These are phyloP conservation scores for Drosophila basisetae DNA, from an alignment of 2,888 invertebrate genomes.

Conservation along the genomic window DNA sequence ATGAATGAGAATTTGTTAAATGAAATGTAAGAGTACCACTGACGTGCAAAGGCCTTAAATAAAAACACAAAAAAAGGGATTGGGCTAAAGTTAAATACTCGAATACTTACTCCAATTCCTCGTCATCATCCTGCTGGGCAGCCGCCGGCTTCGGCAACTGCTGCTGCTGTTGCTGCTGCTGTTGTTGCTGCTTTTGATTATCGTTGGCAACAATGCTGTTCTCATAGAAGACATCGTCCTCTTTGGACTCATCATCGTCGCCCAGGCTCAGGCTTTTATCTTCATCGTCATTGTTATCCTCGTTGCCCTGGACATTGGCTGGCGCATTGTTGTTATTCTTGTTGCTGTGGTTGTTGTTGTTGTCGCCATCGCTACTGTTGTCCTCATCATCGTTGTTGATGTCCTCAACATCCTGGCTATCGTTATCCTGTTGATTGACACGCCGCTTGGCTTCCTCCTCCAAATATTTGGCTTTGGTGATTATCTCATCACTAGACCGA, in stretches of 20 bases:
- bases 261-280: slow-evolving; percentile 86
- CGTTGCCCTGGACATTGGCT: slow-evolving; percentile 80
- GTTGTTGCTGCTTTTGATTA: slow-evolving; percentile 50
- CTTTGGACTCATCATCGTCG: slow-evolving; percentile 85
- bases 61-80: slow-evolving; percentile 14
- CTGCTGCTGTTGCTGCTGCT: slow-evolving; percentile 53
- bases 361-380: slow-evolving; percentile 85
- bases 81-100: slow-evolving; percentile 18
- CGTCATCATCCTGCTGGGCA: slow-evolving; percentile 86
- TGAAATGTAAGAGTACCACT: slow-evolving; percentile 71
- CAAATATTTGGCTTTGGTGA: slow-evolving; percentile 86
- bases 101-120: slow-evolving; percentile 86
- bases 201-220: slow-evolving; percentile 88
- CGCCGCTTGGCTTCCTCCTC: slow-evolving; percentile 86
- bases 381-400: slow-evolving; percentile 86
- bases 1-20: slow-evolving; percentile 68
- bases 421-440: slow-evolving; percentile 86
- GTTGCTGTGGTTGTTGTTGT: slow-evolving; percentile 42
- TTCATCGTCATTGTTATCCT: slow-evolving; percentile 85
- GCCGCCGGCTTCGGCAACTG: slow-evolving; percentile 54
- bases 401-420: slow-evolving; percentile 83
- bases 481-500: slow-evolving; percentile 85
- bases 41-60: slow-evolving; percentile 42
- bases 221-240: slow-evolving; percentile 91
- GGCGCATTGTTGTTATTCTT: slow-evolving; percentile 76